Evolutionary conservation across 2,113 vertebrate species (phyloP).

Genomic region (Sporophila hypoxantha): DNA sequence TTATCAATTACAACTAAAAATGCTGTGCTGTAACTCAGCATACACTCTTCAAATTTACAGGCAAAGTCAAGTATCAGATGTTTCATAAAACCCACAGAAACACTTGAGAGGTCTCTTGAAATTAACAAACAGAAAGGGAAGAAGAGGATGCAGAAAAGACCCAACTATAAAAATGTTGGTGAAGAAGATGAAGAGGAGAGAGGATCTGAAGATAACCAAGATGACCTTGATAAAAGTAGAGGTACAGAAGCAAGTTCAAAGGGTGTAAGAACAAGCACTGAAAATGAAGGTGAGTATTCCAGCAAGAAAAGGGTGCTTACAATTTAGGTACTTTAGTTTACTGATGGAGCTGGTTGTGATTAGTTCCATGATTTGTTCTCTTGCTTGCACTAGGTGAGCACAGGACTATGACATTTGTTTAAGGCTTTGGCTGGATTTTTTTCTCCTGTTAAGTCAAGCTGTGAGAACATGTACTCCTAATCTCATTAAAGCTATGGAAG

Average conservation of each 20-base stretch:
- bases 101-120: conserved; percentile 91
- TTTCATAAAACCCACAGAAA: conserved; percentile 90
- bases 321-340: neutral
- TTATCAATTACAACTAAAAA: neutral
- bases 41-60: conserved; percentile 54
- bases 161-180: conserved; percentile 97
- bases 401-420: neutral
- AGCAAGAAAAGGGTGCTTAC: neutral
- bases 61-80: conserved; percentile 80
- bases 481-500: neutral
- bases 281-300: conserved; percentile 86
- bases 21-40: neutral
- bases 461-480: neutral
- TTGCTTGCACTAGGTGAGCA: neutral
- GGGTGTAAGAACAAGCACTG: conserved; percentile 84
- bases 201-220: conserved; percentile 72
- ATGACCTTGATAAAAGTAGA: conserved; percentile 77
- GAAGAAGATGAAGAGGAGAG: conserved; percentile 95
- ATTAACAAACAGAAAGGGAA: conserved; percentile 90
- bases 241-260: conserved; percentile 85
- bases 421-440: neutral
- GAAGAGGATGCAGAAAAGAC: conserved; percentile 88
- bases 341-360: neutral
- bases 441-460: neutral
- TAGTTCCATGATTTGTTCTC: neutral